These are phyloP conservation scores for Natrix natrix DNA, from an alignment of 2,797 vertebrate genomes.

Conservation along the genomic window DNA sequence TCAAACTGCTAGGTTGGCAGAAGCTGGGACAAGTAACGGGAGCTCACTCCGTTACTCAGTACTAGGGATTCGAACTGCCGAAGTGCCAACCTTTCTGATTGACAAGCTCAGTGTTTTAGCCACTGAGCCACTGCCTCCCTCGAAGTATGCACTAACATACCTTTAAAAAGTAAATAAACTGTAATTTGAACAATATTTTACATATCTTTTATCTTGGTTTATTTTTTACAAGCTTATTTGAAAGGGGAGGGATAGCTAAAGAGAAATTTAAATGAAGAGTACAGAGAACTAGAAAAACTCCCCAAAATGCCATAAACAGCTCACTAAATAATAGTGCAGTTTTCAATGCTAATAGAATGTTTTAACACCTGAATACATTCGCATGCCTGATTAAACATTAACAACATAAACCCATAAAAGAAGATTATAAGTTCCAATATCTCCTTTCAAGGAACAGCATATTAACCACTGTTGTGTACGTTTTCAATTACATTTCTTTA, in stretches of 20 bases:
- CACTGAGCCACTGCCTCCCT: no score
- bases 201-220: constrained; percentile 24
- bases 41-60: no score
- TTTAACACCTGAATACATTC: constrained; percentile 71
- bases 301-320: constrained; percentile 58
- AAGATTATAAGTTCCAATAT: constrained; percentile 73
- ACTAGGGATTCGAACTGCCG: no score
- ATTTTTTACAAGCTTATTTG: constrained; percentile 21
- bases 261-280: constrained; percentile 43
- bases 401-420: constrained; percentile 65
- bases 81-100: no score
- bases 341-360: constrained; percentile 62
- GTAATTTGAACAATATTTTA: not conserved
- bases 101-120: no score
- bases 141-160: not conserved
- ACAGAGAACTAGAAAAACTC: constrained; percentile 46
- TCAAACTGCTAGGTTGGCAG: no score
- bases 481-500: constrained; percentile 70
- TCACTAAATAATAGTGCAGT: constrained; percentile 66
- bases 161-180: constrained; percentile 6
- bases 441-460: constrained; percentile 67
- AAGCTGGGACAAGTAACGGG: no score
- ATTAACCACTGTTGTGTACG: constrained; percentile 67
- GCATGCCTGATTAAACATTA: constrained; percentile 69
- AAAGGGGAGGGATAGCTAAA: constrained; percentile 50